A percentile compares a stretch with the other conserved stretches of the same genome.
Evolutionary conservation across 1,140 invertebrate species (phyloP).

Genomic region (Bombus waltoni): DNA sequence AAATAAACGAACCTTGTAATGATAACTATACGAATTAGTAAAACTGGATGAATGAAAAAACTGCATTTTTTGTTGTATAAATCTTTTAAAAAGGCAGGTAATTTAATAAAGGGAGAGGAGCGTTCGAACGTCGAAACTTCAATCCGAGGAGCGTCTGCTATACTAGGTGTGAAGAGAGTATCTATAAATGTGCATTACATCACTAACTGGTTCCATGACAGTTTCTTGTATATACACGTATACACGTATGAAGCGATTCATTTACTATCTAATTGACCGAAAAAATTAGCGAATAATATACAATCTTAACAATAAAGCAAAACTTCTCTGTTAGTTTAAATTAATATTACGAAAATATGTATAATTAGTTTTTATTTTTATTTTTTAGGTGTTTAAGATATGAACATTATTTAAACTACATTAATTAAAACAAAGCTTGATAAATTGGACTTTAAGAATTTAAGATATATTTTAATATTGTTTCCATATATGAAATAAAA

Average conservation of each 20-base stretch:
- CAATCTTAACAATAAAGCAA: not conserved
- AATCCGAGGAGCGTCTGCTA: slow-evolving; percentile 72
- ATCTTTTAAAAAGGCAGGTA: not conserved
- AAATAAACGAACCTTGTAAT: slow-evolving; percentile 60
- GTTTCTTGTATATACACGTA: slow-evolving; percentile 40
- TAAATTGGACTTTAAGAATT: not conserved
- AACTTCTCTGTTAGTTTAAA: not conserved
- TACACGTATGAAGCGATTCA: slow-evolving; percentile 32
- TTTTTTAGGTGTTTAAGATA: not conserved
- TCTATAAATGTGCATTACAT: slow-evolving; percentile 80
- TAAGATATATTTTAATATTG: not conserved
- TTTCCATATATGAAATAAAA: not conserved
- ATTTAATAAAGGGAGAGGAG: not conserved
- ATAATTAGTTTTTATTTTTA: not conserved
- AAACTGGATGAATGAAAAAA: slow-evolving; percentile 72
- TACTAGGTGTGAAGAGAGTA: slow-evolving; percentile 71
- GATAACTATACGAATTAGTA: slow-evolving; percentile 55
- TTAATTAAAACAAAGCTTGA: not conserved
- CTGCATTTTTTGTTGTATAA: slow-evolving; percentile 72
- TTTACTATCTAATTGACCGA: slow-evolving; percentile 51
- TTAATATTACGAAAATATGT: not conserved
- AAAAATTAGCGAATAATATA: slow-evolving; percentile 5
- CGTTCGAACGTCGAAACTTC: slow-evolving; percentile 9
- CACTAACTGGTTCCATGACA: slow-evolving; percentile 78
- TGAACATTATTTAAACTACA: not conserved